These are phyloP conservation scores for Hippocampus comes DNA, from an alignment of 2,113 vertebrate genomes.

Conservation along the genomic window DNA sequence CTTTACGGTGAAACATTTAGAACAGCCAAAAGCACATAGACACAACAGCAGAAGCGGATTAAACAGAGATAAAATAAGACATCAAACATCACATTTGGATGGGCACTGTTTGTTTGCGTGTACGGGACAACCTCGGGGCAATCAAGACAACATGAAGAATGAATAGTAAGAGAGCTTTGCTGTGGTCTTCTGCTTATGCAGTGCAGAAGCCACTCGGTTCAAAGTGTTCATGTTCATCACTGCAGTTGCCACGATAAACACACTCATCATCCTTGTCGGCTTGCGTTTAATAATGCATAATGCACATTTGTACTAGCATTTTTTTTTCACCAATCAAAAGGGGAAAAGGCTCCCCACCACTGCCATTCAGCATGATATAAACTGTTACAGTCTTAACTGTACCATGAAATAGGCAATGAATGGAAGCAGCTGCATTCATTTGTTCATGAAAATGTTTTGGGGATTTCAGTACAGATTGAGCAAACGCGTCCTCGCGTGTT, in stretches of 20 bases:
- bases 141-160: neutral
- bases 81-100: neutral
- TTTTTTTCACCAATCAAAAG: too few species aligned
- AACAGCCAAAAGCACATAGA: neutral
- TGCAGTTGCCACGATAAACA: neutral
- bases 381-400: too few species aligned
- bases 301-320: too few species aligned
- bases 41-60: neutral
- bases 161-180: neutral
- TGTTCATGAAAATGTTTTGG: neutral
- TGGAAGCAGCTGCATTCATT: neutral
- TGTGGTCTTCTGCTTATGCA: neutral
- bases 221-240: neutral
- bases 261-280: neutral
- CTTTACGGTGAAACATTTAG: neutral
- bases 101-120: neutral
- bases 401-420: neutral
- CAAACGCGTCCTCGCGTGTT: neutral
- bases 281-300: too few species aligned
- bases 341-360: too few species aligned
- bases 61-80: neutral
- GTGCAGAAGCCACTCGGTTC: neutral
- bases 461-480: neutral
- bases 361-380: too few species aligned
- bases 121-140: neutral